A percentile compares a stretch with the other conserved stretches of the same genome.
These are phyloP conservation scores for Tanytarsus gracilentus DNA, from an alignment of 2,888 invertebrate species.

Conservation along the genomic window DNA sequence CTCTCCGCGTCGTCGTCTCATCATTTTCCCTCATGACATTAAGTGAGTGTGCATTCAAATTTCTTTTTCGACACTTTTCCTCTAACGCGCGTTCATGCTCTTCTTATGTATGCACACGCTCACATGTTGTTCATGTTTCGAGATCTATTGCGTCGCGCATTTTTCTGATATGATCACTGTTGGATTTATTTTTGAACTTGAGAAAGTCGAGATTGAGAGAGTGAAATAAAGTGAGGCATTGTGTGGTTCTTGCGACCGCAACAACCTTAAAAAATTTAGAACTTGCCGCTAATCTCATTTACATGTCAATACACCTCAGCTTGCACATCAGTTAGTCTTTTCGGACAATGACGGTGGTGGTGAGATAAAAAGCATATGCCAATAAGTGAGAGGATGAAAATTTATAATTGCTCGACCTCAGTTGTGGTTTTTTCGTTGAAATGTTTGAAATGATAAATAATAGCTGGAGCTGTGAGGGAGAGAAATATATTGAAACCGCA, in stretches of 20 bases:
- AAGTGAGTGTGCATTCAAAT: slow-evolving; percentile 24
- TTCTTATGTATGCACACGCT: neutral
- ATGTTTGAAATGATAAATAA: slow-evolving; percentile 27
- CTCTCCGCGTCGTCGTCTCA: neutral
- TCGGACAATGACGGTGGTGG: no score
- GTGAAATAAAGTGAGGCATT: no score
- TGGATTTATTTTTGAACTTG: no score
- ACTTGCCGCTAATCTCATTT: no score
- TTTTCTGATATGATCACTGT: no score
- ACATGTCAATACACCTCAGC: no score
- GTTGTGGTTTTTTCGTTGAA: slow-evolving; percentile 27
- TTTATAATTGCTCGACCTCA: slow-evolving; percentile 10
- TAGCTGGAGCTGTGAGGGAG: neutral
- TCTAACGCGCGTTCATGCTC: no score
- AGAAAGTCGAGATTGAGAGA: no score
- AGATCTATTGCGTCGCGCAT: neutral
- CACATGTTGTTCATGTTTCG: neutral
- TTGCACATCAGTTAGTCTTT: no score
- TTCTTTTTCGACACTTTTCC: slow-evolving; percentile 18
- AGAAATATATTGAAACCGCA: slow-evolving; percentile 9
- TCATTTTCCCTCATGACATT: neutral
- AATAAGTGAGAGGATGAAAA: neutral
- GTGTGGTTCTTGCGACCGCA: no score
- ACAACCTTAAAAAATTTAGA: no score
- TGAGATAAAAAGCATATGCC: neutral